Evolutionary conservation across 2,888 invertebrate genomes (phyloP), one percentile per base, ranked within the genome.

Genomic region (Acrobasis suavella): DNA sequence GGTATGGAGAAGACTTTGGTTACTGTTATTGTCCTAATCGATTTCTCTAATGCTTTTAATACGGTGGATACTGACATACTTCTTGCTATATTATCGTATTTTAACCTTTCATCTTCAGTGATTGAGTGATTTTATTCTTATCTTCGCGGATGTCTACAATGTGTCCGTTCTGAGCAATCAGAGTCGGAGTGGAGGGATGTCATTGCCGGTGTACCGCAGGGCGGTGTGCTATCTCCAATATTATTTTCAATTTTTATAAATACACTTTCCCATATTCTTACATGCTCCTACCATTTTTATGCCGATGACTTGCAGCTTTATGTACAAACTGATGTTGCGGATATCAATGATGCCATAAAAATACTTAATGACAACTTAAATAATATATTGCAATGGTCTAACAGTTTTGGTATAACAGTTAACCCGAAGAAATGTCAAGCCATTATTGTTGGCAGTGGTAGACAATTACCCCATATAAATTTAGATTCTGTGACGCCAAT

Each of bases 31-130:
- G 59, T 56, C 15, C n/a, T 65, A 16, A 15, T 65, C 7, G 65
- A 65, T 12, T 65, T 65, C 14, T 37, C 46, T 9, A 65, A 60
- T 46, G 62, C 65, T n/a, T 65, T 65, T 32, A 65, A 65, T 37
- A 10, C 51, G 1, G 65, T 65, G 3, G 22, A 22, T 3, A 22
- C 22, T 22, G 22, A 22, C 3, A 22, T 22, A 22, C 22, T 22
- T 22, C 49, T 60, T 37, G 60, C 60, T 5, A 50, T 50, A 9
- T 38, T 60, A 1, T 37, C 5, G 9, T n/a, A 14, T 10, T 15
- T 50, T 7, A 10, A 32, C 3, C 2, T 60, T n/a, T 50, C 60
- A 9, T 39, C 39, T 7, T 39, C 39, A 10, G 39, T 39, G 7
- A 39, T 39, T 7, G 39, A 7, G 9, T 39, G 39, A 7, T 39